phyloP scores from a whole-genome alignment of 2,797 vertebrate species.

The Parauchenoglanis ngamensis region DNA sequence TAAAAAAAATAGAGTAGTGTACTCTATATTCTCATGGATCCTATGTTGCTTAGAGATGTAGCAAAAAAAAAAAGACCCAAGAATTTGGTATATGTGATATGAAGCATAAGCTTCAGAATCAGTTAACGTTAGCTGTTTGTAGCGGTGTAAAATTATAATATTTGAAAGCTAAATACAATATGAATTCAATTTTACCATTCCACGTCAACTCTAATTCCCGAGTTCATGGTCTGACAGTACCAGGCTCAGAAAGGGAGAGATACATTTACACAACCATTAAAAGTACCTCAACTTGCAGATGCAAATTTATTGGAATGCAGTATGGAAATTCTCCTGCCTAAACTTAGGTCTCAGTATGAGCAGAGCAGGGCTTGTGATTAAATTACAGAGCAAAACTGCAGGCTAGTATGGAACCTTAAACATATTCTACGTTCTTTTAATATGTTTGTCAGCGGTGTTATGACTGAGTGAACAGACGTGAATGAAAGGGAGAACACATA shows the following conservation, averaged over 20 bases:
- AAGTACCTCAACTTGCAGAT: not conserved
- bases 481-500: conserved; percentile 60
- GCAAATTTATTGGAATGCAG: conserved; percentile 2
- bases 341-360: not conserved
- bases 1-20: not conserved
- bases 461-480: not conserved
- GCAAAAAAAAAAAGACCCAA: not conserved
- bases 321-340: conserved; percentile 6
- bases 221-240: not conserved
- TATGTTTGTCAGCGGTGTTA: not conserved
- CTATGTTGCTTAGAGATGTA: not conserved
- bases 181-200: not conserved
- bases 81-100: not conserved
- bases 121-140: not conserved
- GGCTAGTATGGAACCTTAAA: not conserved
- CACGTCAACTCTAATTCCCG: not conserved
- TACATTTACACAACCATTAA: not conserved
- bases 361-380: not conserved
- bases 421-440: not conserved
- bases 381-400: not conserved
- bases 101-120: not conserved
- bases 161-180: not conserved
- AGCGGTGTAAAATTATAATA: not conserved
- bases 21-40: not conserved
- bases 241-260: conserved; percentile 4